A percentile compares a stretch with the other conserved stretches of the same genome.
phyloP scores from a whole-genome alignment of 2,797 vertebrate species.

The Bradypodion ventrale region DNA sequence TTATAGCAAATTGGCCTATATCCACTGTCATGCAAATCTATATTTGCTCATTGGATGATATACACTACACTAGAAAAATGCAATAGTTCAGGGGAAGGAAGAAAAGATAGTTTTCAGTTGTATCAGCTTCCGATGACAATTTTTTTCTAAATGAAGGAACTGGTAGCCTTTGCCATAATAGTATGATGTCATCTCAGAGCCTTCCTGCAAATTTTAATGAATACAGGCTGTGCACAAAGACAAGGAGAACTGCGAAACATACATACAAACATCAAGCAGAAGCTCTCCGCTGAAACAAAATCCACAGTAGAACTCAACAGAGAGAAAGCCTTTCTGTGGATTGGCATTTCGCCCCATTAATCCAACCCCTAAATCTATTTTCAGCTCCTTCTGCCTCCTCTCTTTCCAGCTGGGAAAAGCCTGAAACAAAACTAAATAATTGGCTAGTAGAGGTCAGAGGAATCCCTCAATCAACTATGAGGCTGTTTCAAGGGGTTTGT shows the following conservation, averaged over 20 bases:
- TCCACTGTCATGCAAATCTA: too few relatives aligned
- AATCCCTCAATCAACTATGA: not conserved
- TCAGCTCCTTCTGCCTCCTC: not conserved
- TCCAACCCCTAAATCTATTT: not conserved
- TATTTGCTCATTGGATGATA: too few relatives aligned
- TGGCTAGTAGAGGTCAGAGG: not conserved
- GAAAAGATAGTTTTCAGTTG: not conserved
- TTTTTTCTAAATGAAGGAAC: not conserved
- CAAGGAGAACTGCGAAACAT: not conserved
- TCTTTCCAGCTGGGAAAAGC: not conserved
- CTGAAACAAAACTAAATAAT: not conserved
- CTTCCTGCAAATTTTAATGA: not conserved
- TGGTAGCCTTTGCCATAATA: not conserved
- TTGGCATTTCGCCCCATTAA: not conserved
- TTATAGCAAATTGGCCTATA: not conserved
- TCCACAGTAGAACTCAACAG: not conserved
- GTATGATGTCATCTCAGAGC: not conserved
- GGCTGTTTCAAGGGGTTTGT: not conserved
- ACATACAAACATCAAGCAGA: not conserved
- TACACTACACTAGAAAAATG: not conserved
- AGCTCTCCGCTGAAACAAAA: not conserved
- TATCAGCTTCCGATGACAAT: not conserved
- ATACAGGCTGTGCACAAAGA: not conserved
- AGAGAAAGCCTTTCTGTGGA: not conserved
- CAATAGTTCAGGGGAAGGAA: too few relatives aligned